Evolutionary conservation across 2,888 invertebrate species (phyloP).

Genomic region (Polymixis lichenea): DNA sequence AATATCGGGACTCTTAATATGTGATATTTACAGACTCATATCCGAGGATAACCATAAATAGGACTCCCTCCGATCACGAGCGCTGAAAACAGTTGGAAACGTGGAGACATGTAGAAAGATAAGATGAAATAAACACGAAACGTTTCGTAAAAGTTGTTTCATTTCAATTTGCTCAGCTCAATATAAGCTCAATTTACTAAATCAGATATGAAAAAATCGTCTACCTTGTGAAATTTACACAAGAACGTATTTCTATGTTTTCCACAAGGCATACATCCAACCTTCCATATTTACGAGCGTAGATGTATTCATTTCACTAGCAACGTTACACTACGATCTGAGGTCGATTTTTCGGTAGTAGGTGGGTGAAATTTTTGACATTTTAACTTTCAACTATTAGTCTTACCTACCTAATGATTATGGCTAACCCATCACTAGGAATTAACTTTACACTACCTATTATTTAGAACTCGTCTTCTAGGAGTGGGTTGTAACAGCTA

Average conservation of each 20-base stretch:
- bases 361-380: not conserved
- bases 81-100: not conserved
- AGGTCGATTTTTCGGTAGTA: not conserved
- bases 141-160: slow-evolving; percentile 6
- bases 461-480: too few relatives aligned
- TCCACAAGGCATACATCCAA: not conserved
- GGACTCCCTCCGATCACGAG: not conserved
- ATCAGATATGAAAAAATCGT: not conserved
- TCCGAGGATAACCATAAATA: slow-evolving; percentile 9
- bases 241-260: too few relatives aligned
- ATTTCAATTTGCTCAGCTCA: slow-evolving; percentile 34
- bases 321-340: too few relatives aligned
- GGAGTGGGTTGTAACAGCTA: too few relatives aligned
- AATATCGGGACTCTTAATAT: not conserved
- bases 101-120: slow-evolving; percentile 13
- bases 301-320: not conserved
- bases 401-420: too few relatives aligned
- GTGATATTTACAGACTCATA: slow-evolving; percentile 8
- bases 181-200: slow-evolving; percentile 16
- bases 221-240: not conserved
- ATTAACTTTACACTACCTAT: too few relatives aligned
- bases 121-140: slow-evolving; percentile 33
- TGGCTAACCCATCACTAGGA: too few relatives aligned
- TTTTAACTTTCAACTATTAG: not conserved
- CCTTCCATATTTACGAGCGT: not conserved